These are phyloP conservation scores for Rhadinocentrus ornatus DNA, from an alignment of 2,797 vertebrate genomes.

Conservation along the genomic window DNA sequence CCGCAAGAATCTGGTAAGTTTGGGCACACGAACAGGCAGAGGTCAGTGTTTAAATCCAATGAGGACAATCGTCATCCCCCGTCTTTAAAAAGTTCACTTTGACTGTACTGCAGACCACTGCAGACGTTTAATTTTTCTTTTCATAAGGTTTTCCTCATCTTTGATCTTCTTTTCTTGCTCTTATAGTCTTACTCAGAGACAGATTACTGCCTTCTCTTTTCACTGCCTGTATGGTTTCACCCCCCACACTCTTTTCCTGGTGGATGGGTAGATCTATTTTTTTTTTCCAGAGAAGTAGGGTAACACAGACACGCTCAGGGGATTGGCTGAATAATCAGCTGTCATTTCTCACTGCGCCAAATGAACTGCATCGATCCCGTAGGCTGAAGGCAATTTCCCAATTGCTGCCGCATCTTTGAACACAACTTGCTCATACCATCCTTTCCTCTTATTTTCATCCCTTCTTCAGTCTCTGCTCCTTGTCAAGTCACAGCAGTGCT, in stretches of 20 bases:
- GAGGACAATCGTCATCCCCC: background rate
- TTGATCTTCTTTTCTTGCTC: background rate
- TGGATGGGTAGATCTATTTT: slow-evolving; percentile 55
- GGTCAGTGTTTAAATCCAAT: background rate
- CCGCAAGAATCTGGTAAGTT: slow-evolving; percentile 92
- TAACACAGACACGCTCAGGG: slow-evolving; percentile 62
- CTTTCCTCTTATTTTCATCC: slow-evolving; percentile 1
- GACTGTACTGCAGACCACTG: background rate
- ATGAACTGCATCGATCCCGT: slow-evolving; percentile 80
- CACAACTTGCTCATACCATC: slow-evolving; percentile 23
- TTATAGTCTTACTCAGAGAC: background rate
- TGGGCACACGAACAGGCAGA: background rate
- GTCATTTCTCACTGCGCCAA: slow-evolving; percentile 76
- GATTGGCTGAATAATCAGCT: slow-evolving; percentile 82
- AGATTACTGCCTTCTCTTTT: slow-evolving; percentile 11
- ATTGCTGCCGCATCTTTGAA: slow-evolving; percentile 66
- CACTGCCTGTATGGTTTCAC: slow-evolving; percentile 14
- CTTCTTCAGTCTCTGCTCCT: slow-evolving; percentile 15
- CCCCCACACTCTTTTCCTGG: slow-evolving; percentile 8
- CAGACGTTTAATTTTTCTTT: background rate
- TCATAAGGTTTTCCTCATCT: background rate
- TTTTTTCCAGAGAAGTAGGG: slow-evolving; percentile 40
- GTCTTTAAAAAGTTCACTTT: background rate
- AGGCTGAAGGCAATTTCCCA: slow-evolving; percentile 75
- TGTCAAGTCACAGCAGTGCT: slow-evolving; percentile 40